These are phyloP conservation scores for Eospalax fontanierii DNA, from an alignment of 2,797 vertebrate species.

Conservation along the genomic window DNA sequence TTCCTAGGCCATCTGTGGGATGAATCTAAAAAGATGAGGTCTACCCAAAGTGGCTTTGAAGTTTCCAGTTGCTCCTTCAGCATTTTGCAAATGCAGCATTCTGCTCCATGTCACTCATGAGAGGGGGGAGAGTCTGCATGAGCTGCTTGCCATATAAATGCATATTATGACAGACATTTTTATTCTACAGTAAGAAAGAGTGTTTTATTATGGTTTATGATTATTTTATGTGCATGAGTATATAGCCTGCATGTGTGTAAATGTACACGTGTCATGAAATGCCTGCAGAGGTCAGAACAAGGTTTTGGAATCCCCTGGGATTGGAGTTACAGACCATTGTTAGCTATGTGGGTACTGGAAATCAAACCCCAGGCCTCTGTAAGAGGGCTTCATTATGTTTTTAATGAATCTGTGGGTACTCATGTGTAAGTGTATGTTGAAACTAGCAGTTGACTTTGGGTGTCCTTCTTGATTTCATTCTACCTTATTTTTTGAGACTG, in stretches of 20 bases:
- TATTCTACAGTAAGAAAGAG: neutral
- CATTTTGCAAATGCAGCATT: neutral
- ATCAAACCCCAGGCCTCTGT: too few species aligned
- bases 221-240: too few species aligned
- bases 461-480: neutral
- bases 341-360: too few species aligned
- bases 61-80: constrained; percentile 2
- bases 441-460: neutral
- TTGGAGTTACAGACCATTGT: too few species aligned
- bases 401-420: neutral
- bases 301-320: too few species aligned
- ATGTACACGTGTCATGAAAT: too few species aligned
- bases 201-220: too few species aligned
- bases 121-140: too few species aligned
- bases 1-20: neutral
- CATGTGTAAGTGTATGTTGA: neutral
- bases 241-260: too few species aligned
- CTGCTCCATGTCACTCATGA: too few species aligned
- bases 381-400: too few species aligned
- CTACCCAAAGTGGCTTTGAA: neutral
- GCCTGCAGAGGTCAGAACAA: too few species aligned
- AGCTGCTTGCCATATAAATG: neutral
- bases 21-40: neutral
- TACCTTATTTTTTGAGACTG: neutral
- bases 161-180: neutral